Base-by-base conservation (phyloP, 2,888 invertebrate species). In the Stegana nigrithorax region DNA sequence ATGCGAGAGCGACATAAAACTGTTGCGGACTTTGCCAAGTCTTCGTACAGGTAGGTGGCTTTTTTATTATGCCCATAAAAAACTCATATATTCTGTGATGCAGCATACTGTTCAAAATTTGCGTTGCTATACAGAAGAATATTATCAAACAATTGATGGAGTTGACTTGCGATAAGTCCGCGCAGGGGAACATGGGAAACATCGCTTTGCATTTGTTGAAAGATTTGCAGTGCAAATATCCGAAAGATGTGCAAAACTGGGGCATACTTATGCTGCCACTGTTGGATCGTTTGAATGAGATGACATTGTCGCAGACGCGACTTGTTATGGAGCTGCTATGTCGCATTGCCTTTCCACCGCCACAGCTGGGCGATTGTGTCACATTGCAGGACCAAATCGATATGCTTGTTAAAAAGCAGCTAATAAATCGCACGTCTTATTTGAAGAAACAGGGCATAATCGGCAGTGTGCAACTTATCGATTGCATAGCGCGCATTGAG, bases 351-450 rank as follows among this genome's bases (percentile, higher is more conserved):
- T 95, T 84, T 85, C 88, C 86, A n/a, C 82, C 78, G 70, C 84
- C 83, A 50, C 85, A 78, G 8, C 67, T 83, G 25, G 78, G 85
- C 36, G 87, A 87, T 26, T 89, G 93, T 59, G 89, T 91, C 78
- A 91, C 92, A 83, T 92, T 94, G 39, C 90, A 92, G 82, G 92
- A 93, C 86, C 94, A 95, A 80, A 88, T 96, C 58, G 91, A 92
- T 78, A 95, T 96, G 87, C 86, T 95, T 17, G 89, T 95, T n/a
- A 89, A 91, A 70, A 96, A 96, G 83, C 93, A 95, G 83, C 86
- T 96, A 36, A 89, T 91, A 2, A 91, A 89, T 80, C 88, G 89
- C 2, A 89, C 89, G 69, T 87, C 88, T 19, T 83, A 85, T 84
- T 87, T 90, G 6, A 93, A 92, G 84, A 88, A 89, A 60, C 91